Evolutionary conservation across 30 jellyfish, hydroid and myxozoan genomes (phyloP).

Genomic region (Pseudorhiza aurosa): DNA sequence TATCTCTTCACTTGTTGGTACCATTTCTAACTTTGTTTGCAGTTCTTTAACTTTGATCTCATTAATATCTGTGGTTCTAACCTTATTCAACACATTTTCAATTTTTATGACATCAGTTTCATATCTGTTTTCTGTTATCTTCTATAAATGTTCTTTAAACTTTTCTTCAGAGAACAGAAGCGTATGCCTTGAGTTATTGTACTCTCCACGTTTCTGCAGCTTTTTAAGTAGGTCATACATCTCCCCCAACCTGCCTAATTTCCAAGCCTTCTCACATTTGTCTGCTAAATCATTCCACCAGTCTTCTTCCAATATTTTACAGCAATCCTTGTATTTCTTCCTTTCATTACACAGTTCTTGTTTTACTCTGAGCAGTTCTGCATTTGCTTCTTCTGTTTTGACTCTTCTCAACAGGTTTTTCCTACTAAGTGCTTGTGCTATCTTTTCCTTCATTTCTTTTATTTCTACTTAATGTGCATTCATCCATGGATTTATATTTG

Average conservation of each 20-base stretch:
- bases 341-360: background rate
- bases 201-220: conserved; percentile 6
- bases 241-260: conserved; percentile 5
- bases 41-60: background rate
- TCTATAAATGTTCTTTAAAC: background rate
- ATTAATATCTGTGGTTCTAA: background rate
- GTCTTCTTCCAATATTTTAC: background rate
- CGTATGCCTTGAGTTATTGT: background rate
- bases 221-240: background rate
- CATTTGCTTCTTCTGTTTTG: background rate
- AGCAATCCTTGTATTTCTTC: background rate
- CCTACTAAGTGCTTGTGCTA: background rate
- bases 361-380: background rate
- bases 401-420: background rate
- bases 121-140: background rate
- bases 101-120: background rate
- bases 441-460: background rate
- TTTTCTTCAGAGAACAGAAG: background rate
- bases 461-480: background rate
- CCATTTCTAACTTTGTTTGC: background rate
- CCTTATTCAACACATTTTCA: background rate
- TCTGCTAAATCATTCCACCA: background rate
- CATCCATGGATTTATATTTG: background rate
- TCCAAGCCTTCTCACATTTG: background rate
- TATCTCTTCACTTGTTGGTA: conserved; percentile 1